Evolutionary conservation across 2,797 vertebrate species (phyloP).

Genomic region (Alfaro cultratus): DNA sequence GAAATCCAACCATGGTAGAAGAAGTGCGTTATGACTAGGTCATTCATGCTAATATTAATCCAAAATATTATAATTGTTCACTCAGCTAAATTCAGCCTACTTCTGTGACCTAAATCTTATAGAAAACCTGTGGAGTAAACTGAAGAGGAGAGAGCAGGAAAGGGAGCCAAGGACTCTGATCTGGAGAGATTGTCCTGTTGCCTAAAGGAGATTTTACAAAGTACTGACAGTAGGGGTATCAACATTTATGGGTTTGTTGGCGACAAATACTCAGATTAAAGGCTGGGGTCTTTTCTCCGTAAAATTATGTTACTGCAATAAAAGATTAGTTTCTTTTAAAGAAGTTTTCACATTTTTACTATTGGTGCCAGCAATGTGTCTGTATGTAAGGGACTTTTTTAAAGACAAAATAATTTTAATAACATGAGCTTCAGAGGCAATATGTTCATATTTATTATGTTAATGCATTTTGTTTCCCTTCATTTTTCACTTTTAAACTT

Average conservation of each 20-base stretch:
- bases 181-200: not conserved
- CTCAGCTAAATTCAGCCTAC: not conserved
- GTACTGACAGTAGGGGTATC: not conserved
- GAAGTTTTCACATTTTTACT: not conserved
- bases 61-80: not conserved
- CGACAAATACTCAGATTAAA: not conserved
- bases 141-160: not conserved
- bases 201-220: not conserved
- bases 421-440: constrained; percentile 8
- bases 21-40: not conserved
- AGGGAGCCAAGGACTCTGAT: not conserved
- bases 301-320: not conserved
- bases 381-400: constrained; percentile 21
- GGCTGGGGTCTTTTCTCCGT: not conserved
- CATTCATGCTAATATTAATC: not conserved
- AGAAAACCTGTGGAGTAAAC: not conserved
- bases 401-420: constrained; percentile 14
- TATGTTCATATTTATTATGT: constrained; percentile 10
- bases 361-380: not conserved
- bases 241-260: not conserved
- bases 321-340: not conserved
- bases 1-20: not conserved
- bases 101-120: not conserved
- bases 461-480: constrained; percentile 1
- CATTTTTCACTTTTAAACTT: not conserved